A percentile compares a stretch with the other conserved stretches of the same genome.
Conservation (phyloP, 2,113 vertebrate species). For the Pholis gunnellus region DNA sequence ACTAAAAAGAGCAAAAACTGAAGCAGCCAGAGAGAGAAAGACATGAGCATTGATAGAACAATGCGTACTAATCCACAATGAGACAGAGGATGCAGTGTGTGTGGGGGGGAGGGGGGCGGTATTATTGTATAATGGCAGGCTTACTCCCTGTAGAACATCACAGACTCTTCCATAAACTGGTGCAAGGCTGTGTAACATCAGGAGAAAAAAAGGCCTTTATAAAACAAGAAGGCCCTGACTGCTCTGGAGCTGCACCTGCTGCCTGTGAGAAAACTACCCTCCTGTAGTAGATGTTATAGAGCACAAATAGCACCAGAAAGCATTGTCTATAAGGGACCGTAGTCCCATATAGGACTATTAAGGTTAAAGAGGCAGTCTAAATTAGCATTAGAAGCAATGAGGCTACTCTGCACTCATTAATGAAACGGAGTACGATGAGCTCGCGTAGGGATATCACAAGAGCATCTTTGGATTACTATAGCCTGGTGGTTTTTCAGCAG, state of each 20-base stretch:
- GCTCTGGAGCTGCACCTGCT: conserved; percentile 21
- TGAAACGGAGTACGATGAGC: background rate
- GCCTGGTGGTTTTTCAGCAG: conserved; percentile 12
- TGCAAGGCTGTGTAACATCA: background rate
- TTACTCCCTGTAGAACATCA: conserved; percentile 46
- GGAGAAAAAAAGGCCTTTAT: conserved; percentile 28
- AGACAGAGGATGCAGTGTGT: conserved; percentile 51
- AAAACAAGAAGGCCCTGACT: conserved; percentile 42
- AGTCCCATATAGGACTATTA: background rate
- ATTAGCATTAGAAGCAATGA: background rate
- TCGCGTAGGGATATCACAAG: background rate
- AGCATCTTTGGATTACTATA: background rate
- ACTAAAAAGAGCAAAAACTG: background rate
- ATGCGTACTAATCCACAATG: conserved; percentile 69
- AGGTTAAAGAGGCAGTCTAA: background rate
- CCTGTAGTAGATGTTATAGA: background rate
- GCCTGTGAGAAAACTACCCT: background rate
- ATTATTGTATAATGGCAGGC: conserved; percentile 56
- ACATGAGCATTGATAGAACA: conserved; percentile 47
- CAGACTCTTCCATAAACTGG: conserved; percentile 30
- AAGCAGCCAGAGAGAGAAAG: conserved; percentile 7
- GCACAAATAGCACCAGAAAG: background rate
- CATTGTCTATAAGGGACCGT: background rate
- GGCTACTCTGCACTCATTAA: background rate
- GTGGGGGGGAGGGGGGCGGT: background rate